Evolutionary conservation across 2,888 invertebrate genomes (phyloP).

Genomic region (Anoplius nigerrimus): DNA sequence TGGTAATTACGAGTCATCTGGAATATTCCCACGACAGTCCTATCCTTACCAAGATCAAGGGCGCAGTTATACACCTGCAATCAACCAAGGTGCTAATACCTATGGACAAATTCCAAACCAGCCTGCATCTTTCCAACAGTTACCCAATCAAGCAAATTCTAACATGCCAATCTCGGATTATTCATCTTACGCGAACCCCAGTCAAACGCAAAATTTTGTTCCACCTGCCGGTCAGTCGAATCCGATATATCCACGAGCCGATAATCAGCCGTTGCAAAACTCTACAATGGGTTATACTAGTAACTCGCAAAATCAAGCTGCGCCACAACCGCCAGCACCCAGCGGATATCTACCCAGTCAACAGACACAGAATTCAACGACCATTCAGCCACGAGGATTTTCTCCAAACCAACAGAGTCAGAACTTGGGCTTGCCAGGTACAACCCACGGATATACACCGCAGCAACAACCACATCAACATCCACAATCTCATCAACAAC

Average conservation of each 20-base stretch:
- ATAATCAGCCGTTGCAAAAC: constrained; percentile 58
- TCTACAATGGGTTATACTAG: constrained; percentile 50
- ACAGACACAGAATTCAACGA: constrained; percentile 42
- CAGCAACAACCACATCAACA: background rate
- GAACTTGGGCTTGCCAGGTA: constrained; percentile 43
- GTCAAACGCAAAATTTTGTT: constrained; percentile 61
- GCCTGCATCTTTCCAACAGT: constrained; percentile 57
- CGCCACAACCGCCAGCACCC: constrained; percentile 40
- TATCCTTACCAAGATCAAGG: constrained; percentile 68
- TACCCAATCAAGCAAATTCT: constrained; percentile 58
- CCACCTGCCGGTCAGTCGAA: constrained; percentile 60
- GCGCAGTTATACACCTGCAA: constrained; percentile 61
- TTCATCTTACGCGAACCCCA: constrained; percentile 56
- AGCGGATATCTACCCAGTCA: constrained; percentile 52
- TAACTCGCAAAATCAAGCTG: constrained; percentile 53
- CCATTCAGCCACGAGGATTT: constrained; percentile 47
- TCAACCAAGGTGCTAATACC: constrained; percentile 61
- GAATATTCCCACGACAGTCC: constrained; percentile 61
- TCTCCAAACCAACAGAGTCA: constrained; percentile 50
- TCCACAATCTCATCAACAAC: too few relatives aligned
- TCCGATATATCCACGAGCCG: constrained; percentile 60
- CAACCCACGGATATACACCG: constrained; percentile 37
- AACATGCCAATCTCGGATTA: constrained; percentile 64
- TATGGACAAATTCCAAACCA: constrained; percentile 64
- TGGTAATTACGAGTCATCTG: constrained; percentile 63